Percentiles rank a stretch among this genome's conserved stretches.
These are phyloP conservation scores for Xiphophorus couchianus DNA, from an alignment of 2,113 vertebrate genomes.

Conservation along the genomic window DNA sequence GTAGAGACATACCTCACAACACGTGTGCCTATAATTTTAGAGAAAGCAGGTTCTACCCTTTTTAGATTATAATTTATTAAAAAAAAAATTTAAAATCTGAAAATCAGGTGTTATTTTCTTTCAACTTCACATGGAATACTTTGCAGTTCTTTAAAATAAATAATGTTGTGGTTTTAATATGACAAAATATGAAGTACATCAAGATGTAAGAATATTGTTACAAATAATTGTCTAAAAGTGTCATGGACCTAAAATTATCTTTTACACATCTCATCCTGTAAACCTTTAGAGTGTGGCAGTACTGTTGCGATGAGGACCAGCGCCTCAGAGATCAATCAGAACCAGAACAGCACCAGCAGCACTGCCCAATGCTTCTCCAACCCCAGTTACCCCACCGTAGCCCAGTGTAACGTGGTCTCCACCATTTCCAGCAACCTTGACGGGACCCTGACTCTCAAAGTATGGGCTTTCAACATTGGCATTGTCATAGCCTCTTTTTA, in stretches of 20 bases:
- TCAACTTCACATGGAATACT: background rate
- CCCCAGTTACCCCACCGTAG: constrained; percentile 93
- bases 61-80: background rate
- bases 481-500: background rate
- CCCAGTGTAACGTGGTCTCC: constrained; percentile 86
- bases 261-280: constrained; percentile 13
- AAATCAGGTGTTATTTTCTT: background rate
- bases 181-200: background rate
- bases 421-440: constrained; percentile 90
- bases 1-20: background rate
- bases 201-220: background rate
- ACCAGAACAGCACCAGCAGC: constrained; percentile 69
- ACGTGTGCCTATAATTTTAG: no score
- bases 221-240: background rate
- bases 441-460: constrained; percentile 90
- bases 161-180: background rate
- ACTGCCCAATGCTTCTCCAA: constrained; percentile 91
- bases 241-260: background rate
- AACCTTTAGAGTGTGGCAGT: constrained; percentile 74
- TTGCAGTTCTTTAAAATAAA: background rate
- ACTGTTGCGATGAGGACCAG: constrained; percentile 72
- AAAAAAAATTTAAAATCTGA: background rate
- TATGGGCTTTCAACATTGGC: constrained; percentile 57
- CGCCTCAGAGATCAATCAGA: constrained; percentile 62
- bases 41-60: background rate